phyloP scores from a whole-genome alignment of 2,797 vertebrate genomes.

The Sebastes hubbsi region DNA sequence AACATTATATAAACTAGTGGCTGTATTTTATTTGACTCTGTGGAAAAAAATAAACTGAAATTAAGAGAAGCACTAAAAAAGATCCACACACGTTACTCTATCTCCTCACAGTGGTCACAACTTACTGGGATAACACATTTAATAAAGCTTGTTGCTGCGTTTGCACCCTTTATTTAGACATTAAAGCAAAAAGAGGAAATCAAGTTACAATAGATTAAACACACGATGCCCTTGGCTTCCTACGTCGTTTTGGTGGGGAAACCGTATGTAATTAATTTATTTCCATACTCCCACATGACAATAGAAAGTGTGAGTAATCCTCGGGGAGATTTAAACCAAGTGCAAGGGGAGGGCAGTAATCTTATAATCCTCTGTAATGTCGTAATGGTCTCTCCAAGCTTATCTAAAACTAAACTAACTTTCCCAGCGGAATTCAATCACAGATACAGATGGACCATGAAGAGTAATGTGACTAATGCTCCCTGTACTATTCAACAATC shows the following conservation, averaged over 20 bases:
- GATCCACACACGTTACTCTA: neutral
- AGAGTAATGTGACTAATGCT: constrained; percentile 37
- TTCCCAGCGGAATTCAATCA: constrained; percentile 63
- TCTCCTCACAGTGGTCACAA: neutral
- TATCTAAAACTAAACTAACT: constrained; percentile 71
- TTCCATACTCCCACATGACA: constrained; percentile 56
- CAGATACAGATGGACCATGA: constrained; percentile 46
- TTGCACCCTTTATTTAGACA: constrained; percentile 36
- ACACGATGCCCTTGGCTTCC: constrained; percentile 25
- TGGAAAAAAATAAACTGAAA: neutral
- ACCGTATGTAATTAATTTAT: constrained; percentile 53
- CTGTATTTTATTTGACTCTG: neutral
- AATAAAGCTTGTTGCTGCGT: neutral
- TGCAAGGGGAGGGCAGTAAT: constrained; percentile 60
- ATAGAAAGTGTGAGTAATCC: constrained; percentile 66
- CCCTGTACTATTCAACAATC: constrained; percentile 25
- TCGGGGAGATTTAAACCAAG: constrained; percentile 53
- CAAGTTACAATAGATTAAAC: constrained; percentile 19
- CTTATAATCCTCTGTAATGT: constrained; percentile 78
- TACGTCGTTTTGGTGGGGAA: constrained; percentile 2
- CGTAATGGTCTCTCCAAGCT: constrained; percentile 66
- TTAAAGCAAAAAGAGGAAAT: constrained; percentile 21
- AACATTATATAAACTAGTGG: neutral
- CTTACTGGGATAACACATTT: neutral
- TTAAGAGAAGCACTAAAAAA: neutral